Base-by-base conservation (phyloP, 2,113 vertebrate genomes). In the Nipponia nippon region DNA sequence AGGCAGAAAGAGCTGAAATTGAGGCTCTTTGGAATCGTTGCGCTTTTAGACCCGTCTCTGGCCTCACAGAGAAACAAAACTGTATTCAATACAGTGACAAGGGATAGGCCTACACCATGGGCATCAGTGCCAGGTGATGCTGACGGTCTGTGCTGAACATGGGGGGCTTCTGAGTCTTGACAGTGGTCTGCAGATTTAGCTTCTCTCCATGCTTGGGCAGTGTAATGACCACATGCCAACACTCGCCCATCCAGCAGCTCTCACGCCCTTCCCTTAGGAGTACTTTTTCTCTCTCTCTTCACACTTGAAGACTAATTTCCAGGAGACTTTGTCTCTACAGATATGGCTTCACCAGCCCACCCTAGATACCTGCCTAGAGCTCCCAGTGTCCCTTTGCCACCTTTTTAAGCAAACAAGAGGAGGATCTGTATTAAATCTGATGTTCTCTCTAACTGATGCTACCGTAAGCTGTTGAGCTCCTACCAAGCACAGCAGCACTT, bases 391-490 rank as follows among this genome's bases (percentile, higher is more conserved):
- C 59, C 59, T 92, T 34, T 59, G 55, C 34, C 83, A 58, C 73
- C 53, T 53, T 78, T 76, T 20, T 13, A 63, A 36, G 56, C 76
- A 76, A 65, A 34, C 14, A n/a, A n/a, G 62, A 32, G 12, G 34
- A 61, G 34, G 20, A 50, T 34, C 18, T 81, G 25, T 50, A 42
- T 87, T 92, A 95, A 96, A 86, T 46, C 38, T 83, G 83, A 59
- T 83, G 55, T 95, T 97, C 83, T 97, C 47, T 96, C 81, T 73
- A 44, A 89, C 71, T 78, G 69, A 69, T 85, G 62, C 78, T 76
- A 63, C 83, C 18, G 2, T 72, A 96, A 97, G 97, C 91, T 84
- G 79, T 58, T 73, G 70, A 67, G 87, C 73, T 50, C 53, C 46
- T 85, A 69, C 23, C 81, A 61, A 86, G 58, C 69, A 81, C 93